Evolutionary conservation across 1,140 invertebrate species (phyloP).

Genomic region (Yoshiicerus persimilis): DNA sequence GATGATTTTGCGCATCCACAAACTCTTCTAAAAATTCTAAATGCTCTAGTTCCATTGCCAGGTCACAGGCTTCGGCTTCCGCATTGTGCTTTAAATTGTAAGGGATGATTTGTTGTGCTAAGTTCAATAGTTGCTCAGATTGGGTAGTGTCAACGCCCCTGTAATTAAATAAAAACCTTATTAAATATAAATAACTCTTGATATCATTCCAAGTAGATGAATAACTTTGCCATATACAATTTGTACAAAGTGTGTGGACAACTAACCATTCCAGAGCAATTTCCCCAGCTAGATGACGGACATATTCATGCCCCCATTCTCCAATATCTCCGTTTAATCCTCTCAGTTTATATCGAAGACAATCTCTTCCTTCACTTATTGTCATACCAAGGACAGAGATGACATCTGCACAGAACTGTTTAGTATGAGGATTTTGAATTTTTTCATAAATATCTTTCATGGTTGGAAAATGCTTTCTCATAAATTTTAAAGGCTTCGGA

Average conservation of each 20-base stretch:
- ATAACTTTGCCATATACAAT: no score
- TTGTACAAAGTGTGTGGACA: no score
- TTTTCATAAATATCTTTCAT: slow-evolving; percentile 89
- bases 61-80: slow-evolving; percentile 97
- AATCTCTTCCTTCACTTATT: slow-evolving; percentile 84
- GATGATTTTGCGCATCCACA: slow-evolving; percentile 90
- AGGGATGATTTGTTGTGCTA: slow-evolving; percentile 87
- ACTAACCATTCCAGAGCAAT: slow-evolving; percentile 63
- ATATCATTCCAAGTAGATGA: no score
- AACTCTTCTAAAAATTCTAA: slow-evolving; percentile 86
- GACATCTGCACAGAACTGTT: slow-evolving; percentile 89
- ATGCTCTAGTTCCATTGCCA: slow-evolving; percentile 96
- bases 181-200: background rate
- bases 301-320: slow-evolving; percentile 99
- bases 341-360: slow-evolving; percentile 84
- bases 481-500: slow-evolving; percentile 97
- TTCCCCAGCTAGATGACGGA: slow-evolving; percentile 71
- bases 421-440: slow-evolving; percentile 60
- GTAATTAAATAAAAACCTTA: background rate
- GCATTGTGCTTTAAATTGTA: slow-evolving; percentile 99
- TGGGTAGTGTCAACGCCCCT: slow-evolving; percentile 54
- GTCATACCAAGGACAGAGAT: slow-evolving; percentile 97
- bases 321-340: slow-evolving; percentile 80
- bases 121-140: slow-evolving; percentile 67
- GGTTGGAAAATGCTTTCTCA: slow-evolving; percentile 88